Percentiles rank a stretch among this genome's conserved stretches.
These are phyloP conservation scores for Clitarchus hookeri DNA, from an alignment of 2,888 invertebrate species.

Conservation along the genomic window DNA sequence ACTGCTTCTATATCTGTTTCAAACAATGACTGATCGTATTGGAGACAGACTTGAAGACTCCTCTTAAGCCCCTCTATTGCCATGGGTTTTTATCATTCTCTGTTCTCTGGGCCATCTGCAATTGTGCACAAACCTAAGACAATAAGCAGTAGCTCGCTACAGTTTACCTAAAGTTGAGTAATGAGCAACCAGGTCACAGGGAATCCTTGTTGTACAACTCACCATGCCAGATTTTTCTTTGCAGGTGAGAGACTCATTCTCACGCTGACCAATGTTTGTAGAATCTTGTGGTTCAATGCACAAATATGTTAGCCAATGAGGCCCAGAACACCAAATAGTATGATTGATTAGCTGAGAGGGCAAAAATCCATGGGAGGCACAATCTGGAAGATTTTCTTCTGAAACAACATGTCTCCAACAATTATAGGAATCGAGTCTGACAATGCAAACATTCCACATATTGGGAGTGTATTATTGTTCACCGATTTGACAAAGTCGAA, in stretches of 20 bases:
- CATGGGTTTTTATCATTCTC: too few species aligned
- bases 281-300: background rate
- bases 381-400: background rate
- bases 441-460: too few species aligned
- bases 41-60: background rate
- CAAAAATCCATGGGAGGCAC: background rate
- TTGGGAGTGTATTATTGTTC: too few species aligned
- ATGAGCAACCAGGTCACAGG: background rate
- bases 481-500: too few species aligned
- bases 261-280: background rate
- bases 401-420: background rate
- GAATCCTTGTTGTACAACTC: background rate
- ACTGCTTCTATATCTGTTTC: background rate
- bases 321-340: background rate
- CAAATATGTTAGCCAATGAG: background rate
- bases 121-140: too few species aligned
- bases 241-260: background rate
- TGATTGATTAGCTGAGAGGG: background rate
- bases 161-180: background rate
- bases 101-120: background rate
- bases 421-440: background rate
- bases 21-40: background rate
- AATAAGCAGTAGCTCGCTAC: background rate
- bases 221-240: too few species aligned
- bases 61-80: too few species aligned